Evolutionary conservation across 1,140 invertebrate species (phyloP).

Genomic region (Meloidogyne chitwoodi): DNA sequence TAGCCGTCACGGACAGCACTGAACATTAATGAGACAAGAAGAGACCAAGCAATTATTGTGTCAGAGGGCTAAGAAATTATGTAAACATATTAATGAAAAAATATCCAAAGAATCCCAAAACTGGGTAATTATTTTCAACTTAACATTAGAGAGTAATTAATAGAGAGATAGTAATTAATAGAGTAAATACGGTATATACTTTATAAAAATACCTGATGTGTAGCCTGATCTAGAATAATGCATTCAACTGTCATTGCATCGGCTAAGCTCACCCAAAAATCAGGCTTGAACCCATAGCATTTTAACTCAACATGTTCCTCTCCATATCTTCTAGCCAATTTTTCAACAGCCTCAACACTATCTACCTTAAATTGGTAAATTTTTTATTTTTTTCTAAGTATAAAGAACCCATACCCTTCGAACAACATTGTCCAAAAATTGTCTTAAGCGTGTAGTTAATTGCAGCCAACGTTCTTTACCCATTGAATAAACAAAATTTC

Average conservation of each 20-base stretch:
- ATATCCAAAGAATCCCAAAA: too few species aligned
- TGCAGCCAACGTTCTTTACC: conserved; percentile 50
- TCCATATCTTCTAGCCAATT: conserved; percentile 43
- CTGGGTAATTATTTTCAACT: too few species aligned
- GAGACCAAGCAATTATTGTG: conserved; percentile 54
- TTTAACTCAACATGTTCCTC: conserved; percentile 54
- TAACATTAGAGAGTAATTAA: neutral
- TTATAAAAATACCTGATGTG: conserved; percentile 37
- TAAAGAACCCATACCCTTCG: conserved; percentile 37
- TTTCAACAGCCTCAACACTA: conserved; percentile 46
- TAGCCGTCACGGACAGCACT: conserved; percentile 52
- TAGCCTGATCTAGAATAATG: conserved; percentile 52
- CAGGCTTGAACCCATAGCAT: conserved; percentile 52
- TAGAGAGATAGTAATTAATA: neutral
- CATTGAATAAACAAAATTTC: conserved; percentile 42
- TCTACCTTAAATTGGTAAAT: conserved; percentile 41
- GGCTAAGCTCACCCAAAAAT: conserved; percentile 54
- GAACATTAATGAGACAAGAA: conserved; percentile 54
- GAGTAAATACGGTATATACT: neutral
- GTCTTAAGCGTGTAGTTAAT: conserved; percentile 43
- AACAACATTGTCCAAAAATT: conserved; percentile 53
- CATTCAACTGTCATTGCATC: conserved; percentile 56
- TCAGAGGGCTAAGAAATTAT: conserved; percentile 45
- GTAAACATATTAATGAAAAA: too few species aligned
- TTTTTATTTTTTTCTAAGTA: neutral